phyloP scores from a whole-genome alignment of 2,888 invertebrate species.

The Oegoconia quadripuncta region DNA sequence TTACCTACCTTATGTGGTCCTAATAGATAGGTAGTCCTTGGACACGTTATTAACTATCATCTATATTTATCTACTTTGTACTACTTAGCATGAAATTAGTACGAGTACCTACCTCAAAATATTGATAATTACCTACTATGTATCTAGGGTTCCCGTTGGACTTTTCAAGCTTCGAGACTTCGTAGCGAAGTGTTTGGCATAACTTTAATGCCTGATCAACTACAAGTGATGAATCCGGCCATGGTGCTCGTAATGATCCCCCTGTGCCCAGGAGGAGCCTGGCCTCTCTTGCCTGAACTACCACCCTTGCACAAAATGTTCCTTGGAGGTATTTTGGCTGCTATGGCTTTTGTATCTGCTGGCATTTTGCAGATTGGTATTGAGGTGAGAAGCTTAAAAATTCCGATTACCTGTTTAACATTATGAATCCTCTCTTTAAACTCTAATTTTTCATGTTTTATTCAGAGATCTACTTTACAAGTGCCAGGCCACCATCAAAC shows the following conservation, averaged over 20 bases:
- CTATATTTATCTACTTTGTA: too few relatives aligned
- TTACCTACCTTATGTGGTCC: too few relatives aligned
- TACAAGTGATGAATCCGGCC: constrained; percentile 88
- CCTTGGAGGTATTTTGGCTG: constrained; percentile 83
- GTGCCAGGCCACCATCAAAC: constrained; percentile 58
- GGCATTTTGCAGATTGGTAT: constrained; percentile 81
- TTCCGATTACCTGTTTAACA: too few relatives aligned
- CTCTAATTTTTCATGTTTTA: constrained; percentile 1
- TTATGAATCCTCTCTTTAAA: neutral
- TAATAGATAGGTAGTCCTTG: too few relatives aligned
- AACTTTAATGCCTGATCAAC: constrained; percentile 86
- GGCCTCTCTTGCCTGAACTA: constrained; percentile 62
- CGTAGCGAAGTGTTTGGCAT: constrained; percentile 76
- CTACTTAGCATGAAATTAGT: too few relatives aligned
- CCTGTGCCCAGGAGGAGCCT: constrained; percentile 72
- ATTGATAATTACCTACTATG: neutral
- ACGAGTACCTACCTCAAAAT: too few relatives aligned
- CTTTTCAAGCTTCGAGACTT: constrained; percentile 86
- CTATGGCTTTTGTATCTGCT: constrained; percentile 62
- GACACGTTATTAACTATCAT: too few relatives aligned
- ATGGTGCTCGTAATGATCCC: constrained; percentile 86
- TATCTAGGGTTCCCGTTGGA: constrained; percentile 85
- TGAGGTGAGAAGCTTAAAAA: constrained; percentile 38
- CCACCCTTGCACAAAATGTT: constrained; percentile 86
- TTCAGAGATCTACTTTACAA: constrained; percentile 65